These are phyloP conservation scores for Chalcosyrphus nemorum DNA, from an alignment of 2,888 invertebrate species.

Conservation along the genomic window DNA sequence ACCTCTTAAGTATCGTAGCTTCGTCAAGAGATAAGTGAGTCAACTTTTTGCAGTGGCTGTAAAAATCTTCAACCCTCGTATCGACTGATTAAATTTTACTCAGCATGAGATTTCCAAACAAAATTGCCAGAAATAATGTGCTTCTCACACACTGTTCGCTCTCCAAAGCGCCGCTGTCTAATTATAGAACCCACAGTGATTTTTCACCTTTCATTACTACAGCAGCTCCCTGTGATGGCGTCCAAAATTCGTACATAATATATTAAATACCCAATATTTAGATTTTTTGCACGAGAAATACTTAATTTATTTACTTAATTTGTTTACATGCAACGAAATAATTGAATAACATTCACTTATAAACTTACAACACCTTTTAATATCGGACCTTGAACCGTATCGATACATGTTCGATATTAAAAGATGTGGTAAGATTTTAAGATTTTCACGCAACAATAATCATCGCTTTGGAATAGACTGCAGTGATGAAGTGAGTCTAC, in stretches of 20 bases:
- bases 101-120: conserved; percentile 69
- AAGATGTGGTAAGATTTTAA: conserved; percentile 6
- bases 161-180: conserved; percentile 54
- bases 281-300: conserved; percentile 29
- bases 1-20: too few relatives aligned
- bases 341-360: conserved; percentile 11
- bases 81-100: conserved; percentile 64
- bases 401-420: conserved; percentile 11
- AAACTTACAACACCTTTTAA: conserved; percentile 46
- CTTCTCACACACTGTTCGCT: conserved; percentile 28
- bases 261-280: conserved; percentile 8
- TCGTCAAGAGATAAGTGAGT: too few relatives aligned
- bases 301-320: conserved; percentile 44
- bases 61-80: conserved; percentile 35
- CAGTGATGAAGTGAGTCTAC: background rate
- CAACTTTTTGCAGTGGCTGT: conserved; percentile 36
- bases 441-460: background rate
- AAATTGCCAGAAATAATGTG: conserved; percentile 23
- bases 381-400: conserved; percentile 47
- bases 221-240: background rate
- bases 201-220: conserved; percentile 51
- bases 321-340: conserved; percentile 26
- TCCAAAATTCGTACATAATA: conserved; percentile 13
- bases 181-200: conserved; percentile 55
- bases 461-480: conserved; percentile 1